A percentile compares a stretch with the other conserved stretches of the same genome.
Conservation (phyloP, 2,888 invertebrate species). For the Drosophila testacea region DNA sequence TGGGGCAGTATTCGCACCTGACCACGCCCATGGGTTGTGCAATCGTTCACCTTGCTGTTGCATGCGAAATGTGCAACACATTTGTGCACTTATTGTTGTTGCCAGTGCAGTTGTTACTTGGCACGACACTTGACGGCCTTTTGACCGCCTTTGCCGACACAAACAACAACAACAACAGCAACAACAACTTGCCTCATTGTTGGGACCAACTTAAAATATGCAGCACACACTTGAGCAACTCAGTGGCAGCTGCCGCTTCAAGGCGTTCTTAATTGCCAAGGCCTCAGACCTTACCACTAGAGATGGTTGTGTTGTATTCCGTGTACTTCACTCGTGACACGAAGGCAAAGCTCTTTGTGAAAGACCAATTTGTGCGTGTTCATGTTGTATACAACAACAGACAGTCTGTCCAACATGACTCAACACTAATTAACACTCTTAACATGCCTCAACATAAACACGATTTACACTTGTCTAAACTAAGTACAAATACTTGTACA, state of each 20-base stretch:
- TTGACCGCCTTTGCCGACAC: conserved; percentile 67
- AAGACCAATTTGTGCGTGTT: not conserved
- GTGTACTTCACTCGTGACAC: conserved; percentile 15
- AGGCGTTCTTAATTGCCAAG: conserved; percentile 57
- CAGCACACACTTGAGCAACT: conserved; percentile 61
- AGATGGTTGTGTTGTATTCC: not conserved
- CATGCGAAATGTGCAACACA: conserved; percentile 74
- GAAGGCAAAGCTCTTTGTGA: not conserved
- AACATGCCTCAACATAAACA: not conserved
- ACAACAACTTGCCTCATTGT: conserved; percentile 34
- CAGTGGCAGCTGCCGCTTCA: conserved; percentile 57
- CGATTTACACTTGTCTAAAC: not conserved
- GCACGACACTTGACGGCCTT: conserved; percentile 71
- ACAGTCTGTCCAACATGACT: not conserved
- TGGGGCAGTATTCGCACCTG: conserved; percentile 48
- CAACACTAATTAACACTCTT: conserved; percentile 1
- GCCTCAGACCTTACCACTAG: conserved; percentile 8
- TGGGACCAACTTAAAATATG: conserved; percentile 63
- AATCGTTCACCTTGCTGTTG: conserved; percentile 53
- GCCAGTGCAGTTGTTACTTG: conserved; percentile 38
- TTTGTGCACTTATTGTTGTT: conserved; percentile 62
- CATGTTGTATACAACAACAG: not conserved
- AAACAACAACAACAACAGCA: conserved; percentile 18
- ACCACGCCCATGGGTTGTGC: conserved; percentile 39
- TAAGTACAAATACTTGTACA: not conserved